phyloP scores from a whole-genome alignment of 2,113 vertebrate species.

The Oxygymnocypris stewartii region DNA sequence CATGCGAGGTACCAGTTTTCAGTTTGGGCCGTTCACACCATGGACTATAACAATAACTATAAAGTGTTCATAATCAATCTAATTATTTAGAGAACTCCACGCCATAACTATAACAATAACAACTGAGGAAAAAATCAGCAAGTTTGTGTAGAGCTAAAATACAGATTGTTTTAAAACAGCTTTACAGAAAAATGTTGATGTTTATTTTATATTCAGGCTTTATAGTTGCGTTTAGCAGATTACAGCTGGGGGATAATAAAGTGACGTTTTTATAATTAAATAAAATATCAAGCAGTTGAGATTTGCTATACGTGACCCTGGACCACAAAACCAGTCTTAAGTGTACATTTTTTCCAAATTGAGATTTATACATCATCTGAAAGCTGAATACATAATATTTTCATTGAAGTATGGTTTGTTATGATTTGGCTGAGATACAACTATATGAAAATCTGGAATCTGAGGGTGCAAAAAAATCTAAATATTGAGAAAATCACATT shows the following conservation, averaged over 20 bases:
- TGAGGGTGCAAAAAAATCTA: no score
- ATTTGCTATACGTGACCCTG: not conserved
- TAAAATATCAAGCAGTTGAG: not conserved
- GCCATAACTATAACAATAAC: not conserved
- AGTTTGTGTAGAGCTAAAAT: not conserved
- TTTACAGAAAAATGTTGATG: not conserved
- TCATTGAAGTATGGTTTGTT: no score
- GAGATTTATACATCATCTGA: no score
- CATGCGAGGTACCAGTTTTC: not conserved
- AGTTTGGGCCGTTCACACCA: not conserved
- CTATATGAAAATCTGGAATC: no score
- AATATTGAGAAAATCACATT: no score
- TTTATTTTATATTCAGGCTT: not conserved
- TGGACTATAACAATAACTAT: slow-evolving; percentile 5
- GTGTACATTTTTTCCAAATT: no score
- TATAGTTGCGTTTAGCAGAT: not conserved
- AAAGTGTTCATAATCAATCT: not conserved
- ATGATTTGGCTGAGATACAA: no score
- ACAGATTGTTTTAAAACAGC: not conserved
- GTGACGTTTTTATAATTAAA: not conserved
- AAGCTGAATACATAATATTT: no score
- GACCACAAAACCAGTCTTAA: no score
- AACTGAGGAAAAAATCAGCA: not conserved
- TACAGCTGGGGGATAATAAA: not conserved
- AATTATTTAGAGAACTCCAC: not conserved